These are phyloP conservation scores for Anarsia innoxiella DNA, from an alignment of 2,888 invertebrate genomes.

Conservation along the genomic window DNA sequence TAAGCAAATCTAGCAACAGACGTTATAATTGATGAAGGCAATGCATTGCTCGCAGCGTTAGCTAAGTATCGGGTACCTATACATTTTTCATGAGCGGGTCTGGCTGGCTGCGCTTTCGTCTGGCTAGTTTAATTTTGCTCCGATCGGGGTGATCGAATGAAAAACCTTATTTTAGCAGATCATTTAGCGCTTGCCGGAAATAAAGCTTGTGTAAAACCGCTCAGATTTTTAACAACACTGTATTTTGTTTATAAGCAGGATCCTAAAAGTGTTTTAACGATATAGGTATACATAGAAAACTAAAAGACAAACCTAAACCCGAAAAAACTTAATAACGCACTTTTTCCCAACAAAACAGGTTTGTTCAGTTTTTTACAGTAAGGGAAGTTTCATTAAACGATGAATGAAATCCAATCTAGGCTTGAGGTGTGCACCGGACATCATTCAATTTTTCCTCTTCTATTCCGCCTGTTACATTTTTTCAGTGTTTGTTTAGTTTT, in stretches of 20 bases:
- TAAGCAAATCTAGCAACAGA: too few relatives aligned
- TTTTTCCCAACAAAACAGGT: too few relatives aligned
- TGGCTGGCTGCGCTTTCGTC: slow-evolving; percentile 24
- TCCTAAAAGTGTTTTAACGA: too few relatives aligned
- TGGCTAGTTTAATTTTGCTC: slow-evolving; percentile 33
- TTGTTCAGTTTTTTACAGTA: slow-evolving; percentile 4
- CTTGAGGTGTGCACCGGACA: slow-evolving; percentile 7
- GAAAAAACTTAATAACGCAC: too few relatives aligned
- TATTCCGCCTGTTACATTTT: slow-evolving; percentile 11
- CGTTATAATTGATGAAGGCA: background rate
- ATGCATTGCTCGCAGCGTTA: slow-evolving; percentile 7
- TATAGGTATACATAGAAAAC: too few relatives aligned
- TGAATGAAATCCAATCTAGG: slow-evolving; percentile 11
- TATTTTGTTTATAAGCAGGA: too few relatives aligned
- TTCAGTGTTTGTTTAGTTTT: slow-evolving; percentile 2
- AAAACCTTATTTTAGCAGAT: slow-evolving; percentile 19
- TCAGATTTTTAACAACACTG: too few relatives aligned
- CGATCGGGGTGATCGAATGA: slow-evolving; percentile 32
- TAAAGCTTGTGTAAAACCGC: too few relatives aligned
- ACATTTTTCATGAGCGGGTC: slow-evolving; percentile 41
- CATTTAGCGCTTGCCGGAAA: slow-evolving; percentile 24
- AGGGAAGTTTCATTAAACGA: slow-evolving; percentile 13
- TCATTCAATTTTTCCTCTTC: slow-evolving; percentile 9
- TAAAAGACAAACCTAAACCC: too few relatives aligned
- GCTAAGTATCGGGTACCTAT: slow-evolving; percentile 26